These are phyloP conservation scores for Cerceris rybyensis DNA, from an alignment of 2,888 invertebrate genomes.

Conservation along the genomic window DNA sequence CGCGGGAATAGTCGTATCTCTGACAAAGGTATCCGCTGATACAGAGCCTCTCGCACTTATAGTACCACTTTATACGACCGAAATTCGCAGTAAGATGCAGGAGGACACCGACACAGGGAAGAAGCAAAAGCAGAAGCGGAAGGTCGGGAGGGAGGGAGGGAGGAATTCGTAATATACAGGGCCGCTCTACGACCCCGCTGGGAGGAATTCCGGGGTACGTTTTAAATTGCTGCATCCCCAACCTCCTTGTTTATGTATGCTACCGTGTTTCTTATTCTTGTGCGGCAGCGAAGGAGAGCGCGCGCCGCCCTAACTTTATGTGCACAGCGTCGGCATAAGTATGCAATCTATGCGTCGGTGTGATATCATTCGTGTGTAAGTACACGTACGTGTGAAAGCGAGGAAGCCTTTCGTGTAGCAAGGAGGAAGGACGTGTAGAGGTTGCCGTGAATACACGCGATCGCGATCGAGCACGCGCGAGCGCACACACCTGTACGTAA, in stretches of 20 bases:
- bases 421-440: slow-evolving; percentile 16
- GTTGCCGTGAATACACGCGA: slow-evolving; percentile 7
- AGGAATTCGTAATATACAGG: slow-evolving; percentile 81
- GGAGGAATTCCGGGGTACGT: slow-evolving; percentile 82
- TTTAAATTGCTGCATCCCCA: slow-evolving; percentile 82
- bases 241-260: slow-evolving; percentile 82
- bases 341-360: slow-evolving; percentile 76
- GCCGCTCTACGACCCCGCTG: slow-evolving; percentile 81
- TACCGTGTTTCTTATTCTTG: slow-evolving; percentile 82
- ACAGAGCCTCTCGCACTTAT: slow-evolving; percentile 46
- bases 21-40: slow-evolving; percentile 38
- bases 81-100: slow-evolving; percentile 67
- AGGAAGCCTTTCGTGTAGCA: background rate
- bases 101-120: slow-evolving; percentile 53
- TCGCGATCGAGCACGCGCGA: background rate
- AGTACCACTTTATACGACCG: slow-evolving; percentile 68
- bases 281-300: slow-evolving; percentile 75
- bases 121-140: slow-evolving; percentile 40
- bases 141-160: slow-evolving; percentile 56
- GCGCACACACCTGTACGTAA: slow-evolving; percentile 17
- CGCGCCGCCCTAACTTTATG: slow-evolving; percentile 79
- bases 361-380: slow-evolving; percentile 39
- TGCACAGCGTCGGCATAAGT: slow-evolving; percentile 80
- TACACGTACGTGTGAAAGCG: slow-evolving; percentile 29
- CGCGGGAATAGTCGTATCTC: slow-evolving; percentile 10